Percentiles rank a stretch among this genome's conserved stretches.
These are phyloP conservation scores for Drosophila auraria DNA, from an alignment of 1,140 invertebrate species.

Conservation along the genomic window DNA sequence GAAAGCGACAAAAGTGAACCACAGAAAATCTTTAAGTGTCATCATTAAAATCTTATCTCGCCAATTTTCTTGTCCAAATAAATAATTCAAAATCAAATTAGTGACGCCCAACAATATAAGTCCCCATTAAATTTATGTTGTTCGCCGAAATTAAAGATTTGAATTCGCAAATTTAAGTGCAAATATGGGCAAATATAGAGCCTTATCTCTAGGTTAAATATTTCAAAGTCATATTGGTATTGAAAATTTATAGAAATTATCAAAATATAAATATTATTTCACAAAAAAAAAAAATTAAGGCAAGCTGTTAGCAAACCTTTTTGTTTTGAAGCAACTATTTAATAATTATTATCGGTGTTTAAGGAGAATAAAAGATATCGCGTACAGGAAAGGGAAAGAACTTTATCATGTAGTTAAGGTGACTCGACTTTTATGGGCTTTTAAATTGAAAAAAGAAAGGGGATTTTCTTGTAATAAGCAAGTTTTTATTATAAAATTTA, in stretches of 20 bases:
- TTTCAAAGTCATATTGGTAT: not conserved
- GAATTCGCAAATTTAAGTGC: slow-evolving; percentile 12
- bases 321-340: not conserved
- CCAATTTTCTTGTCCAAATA: slow-evolving; percentile 24
- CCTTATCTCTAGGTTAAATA: slow-evolving; percentile 5
- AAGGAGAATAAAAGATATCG: not conserved
- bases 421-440: not conserved
- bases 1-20: slow-evolving; percentile 4
- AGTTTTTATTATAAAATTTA: not conserved
- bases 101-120: slow-evolving; percentile 7
- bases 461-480: not conserved
- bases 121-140: not conserved
- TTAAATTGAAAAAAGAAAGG: not conserved
- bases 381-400: not conserved
- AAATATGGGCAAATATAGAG: slow-evolving; percentile 4
- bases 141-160: slow-evolving; percentile 18
- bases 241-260: slow-evolving; percentile 9
- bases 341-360: not conserved
- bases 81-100: slow-evolving; percentile 38
- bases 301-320: not conserved
- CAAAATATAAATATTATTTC: slow-evolving; percentile 10
- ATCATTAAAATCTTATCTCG: slow-evolving; percentile 27
- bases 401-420: not conserved
- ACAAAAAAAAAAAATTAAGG: not conserved
- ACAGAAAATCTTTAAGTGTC: slow-evolving; percentile 6